These are phyloP conservation scores for Yponomeuta malinellus DNA, from an alignment of 2,888 invertebrate species.

Conservation along the genomic window DNA sequence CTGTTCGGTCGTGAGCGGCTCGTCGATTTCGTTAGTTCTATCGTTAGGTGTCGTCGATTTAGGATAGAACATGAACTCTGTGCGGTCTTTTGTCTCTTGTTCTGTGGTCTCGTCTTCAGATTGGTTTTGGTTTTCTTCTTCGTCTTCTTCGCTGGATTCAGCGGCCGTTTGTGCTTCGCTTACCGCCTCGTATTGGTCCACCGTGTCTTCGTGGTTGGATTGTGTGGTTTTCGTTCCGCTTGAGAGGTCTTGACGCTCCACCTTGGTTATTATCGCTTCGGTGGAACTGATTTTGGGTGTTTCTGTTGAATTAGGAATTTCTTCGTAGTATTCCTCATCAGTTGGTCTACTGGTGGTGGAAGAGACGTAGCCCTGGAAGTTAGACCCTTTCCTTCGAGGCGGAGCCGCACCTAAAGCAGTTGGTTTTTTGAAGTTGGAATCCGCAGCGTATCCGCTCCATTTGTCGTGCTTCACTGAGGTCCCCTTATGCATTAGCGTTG, in stretches of 20 bases:
- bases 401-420: slow-evolving; percentile 28
- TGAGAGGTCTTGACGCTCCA: slow-evolving; percentile 11
- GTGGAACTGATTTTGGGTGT: slow-evolving; percentile 19
- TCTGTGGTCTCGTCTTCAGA: slow-evolving; percentile 17
- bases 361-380: slow-evolving; percentile 55
- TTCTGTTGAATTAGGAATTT: not conserved
- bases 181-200: slow-evolving; percentile 30
- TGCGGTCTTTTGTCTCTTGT: slow-evolving; percentile 42
- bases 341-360: slow-evolving; percentile 38
- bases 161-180: slow-evolving; percentile 25
- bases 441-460: slow-evolving; percentile 40
- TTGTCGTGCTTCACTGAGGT: slow-evolving; percentile 68
- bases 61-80: slow-evolving; percentile 47
- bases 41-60: slow-evolving; percentile 30
- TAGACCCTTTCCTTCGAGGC: slow-evolving; percentile 57
- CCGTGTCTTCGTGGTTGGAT: slow-evolving; percentile 31
- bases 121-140: slow-evolving; percentile 25
- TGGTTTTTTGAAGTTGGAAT: slow-evolving; percentile 31
- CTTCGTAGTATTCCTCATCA: slow-evolving; percentile 35
- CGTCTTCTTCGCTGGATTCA: slow-evolving; percentile 23
- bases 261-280: slow-evolving; percentile 21
- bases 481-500: slow-evolving; percentile 59
- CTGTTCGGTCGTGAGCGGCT: slow-evolving; percentile 33
- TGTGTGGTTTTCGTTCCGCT: slow-evolving; percentile 26
- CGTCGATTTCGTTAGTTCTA: slow-evolving; percentile 34